Conservation (phyloP, 1,140 invertebrate genomes). For the Mactra quadrangularis region DNA sequence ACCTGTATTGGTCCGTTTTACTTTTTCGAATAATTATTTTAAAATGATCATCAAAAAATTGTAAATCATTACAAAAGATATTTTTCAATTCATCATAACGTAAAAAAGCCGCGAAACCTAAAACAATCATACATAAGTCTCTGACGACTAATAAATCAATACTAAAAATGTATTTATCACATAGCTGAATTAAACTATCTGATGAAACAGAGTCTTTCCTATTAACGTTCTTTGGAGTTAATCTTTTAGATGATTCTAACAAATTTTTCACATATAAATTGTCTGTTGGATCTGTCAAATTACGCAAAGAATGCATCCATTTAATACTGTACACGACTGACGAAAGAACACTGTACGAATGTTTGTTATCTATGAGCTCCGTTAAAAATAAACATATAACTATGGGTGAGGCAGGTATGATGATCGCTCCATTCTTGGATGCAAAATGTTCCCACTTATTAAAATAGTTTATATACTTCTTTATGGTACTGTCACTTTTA, state of each 20-base stretch:
- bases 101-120: conserved; percentile 50
- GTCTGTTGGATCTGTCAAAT: conserved; percentile 15
- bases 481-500: conserved; percentile 37
- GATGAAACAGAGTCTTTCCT: conserved; percentile 40
- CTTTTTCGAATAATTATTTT: no score
- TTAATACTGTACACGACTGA: conserved; percentile 29
- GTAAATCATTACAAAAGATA: conserved; percentile 53
- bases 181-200: conserved; percentile 23
- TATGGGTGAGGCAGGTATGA: conserved; percentile 25
- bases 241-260: conserved; percentile 9
- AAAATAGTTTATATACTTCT: conserved; percentile 38
- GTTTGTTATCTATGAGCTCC: conserved; percentile 10
- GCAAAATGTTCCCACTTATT: conserved; percentile 36
- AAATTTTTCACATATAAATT: conserved; percentile 41
- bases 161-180: conserved; percentile 7
- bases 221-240: neutral
- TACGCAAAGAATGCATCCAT: conserved; percentile 34
- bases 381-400: conserved; percentile 41
- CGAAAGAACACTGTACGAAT: conserved; percentile 1
- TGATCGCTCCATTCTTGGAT: neutral
- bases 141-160: conserved; percentile 26
- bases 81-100: conserved; percentile 62
- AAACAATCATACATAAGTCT: conserved; percentile 52
- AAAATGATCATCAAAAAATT: no score
- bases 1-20: conserved; percentile 66